These are phyloP conservation scores for Pelusios castaneus DNA, from an alignment of 2,113 vertebrate species.

Conservation along the genomic window DNA sequence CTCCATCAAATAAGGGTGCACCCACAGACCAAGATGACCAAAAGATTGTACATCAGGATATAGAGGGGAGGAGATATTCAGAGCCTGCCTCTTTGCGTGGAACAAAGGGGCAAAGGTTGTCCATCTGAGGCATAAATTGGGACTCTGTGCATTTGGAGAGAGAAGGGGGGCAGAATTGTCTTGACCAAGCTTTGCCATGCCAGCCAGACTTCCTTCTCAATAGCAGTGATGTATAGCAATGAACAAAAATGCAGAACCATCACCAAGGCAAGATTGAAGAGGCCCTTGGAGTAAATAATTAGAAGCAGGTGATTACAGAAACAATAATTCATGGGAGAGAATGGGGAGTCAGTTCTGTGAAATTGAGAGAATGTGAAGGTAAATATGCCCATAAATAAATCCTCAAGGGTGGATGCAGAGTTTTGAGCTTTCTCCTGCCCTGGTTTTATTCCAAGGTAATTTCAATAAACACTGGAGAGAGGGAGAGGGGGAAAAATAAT, in stretches of 20 bases:
- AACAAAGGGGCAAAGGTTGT: conserved; percentile 61
- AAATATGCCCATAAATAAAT: conserved; percentile 79
- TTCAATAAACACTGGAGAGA: conserved; percentile 72
- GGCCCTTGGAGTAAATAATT: conserved; percentile 76
- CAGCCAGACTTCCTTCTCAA: conserved; percentile 43
- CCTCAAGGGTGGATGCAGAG: conserved; percentile 57
- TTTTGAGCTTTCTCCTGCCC: conserved; percentile 70
- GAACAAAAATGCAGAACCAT: conserved; percentile 62
- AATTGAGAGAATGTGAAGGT: conserved; percentile 68
- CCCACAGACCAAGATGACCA: conserved; percentile 53
- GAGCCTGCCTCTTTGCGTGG: conserved; percentile 41
- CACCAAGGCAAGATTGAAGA: conserved; percentile 59
- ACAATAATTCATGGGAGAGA: conserved; percentile 70
- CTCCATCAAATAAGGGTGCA: conserved; percentile 79
- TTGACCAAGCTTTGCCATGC: not conserved
- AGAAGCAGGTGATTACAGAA: conserved; percentile 71
- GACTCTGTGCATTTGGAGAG: conserved; percentile 61
- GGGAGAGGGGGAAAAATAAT: conserved; percentile 62
- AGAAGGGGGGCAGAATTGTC: not conserved
- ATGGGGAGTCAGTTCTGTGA: conserved; percentile 62
- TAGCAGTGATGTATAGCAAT: conserved; percentile 55
- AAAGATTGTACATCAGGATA: conserved; percentile 10
- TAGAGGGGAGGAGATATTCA: conserved; percentile 47
- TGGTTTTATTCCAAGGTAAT: conserved; percentile 74
- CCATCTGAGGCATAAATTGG: conserved; percentile 75